phyloP scores from a whole-genome alignment of 2,113 vertebrate species.

The Platycercus adscitus region DNA sequence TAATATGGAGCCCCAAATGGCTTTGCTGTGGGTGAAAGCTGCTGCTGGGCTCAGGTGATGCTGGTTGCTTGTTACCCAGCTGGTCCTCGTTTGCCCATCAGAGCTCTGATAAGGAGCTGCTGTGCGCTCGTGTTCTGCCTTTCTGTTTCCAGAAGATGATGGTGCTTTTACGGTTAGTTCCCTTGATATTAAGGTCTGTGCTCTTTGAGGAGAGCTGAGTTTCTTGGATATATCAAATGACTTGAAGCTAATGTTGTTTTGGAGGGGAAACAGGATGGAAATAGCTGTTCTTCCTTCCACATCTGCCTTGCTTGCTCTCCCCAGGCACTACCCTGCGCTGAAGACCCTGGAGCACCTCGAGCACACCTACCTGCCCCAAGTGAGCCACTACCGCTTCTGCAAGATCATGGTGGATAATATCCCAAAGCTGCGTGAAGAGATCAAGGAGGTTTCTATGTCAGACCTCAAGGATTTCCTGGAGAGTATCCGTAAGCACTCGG shows the following conservation, averaged over 20 bases:
- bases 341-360: constrained; percentile 94
- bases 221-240: neutral
- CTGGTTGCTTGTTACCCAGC: neutral
- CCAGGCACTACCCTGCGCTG: constrained; percentile 94
- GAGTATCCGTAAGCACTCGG: constrained; percentile 97
- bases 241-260: neutral
- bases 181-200: neutral
- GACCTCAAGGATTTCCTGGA: constrained; percentile 98
- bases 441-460: constrained; percentile 94
- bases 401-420: constrained; percentile 93
- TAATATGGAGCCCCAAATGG: neutral
- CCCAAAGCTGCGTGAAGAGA: constrained; percentile 86
- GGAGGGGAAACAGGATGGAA: constrained; percentile 33
- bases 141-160: neutral
- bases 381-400: constrained; percentile 95
- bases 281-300: neutral
- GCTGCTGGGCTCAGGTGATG: neutral
- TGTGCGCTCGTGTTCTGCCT: neutral
- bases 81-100: neutral
- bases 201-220: neutral
- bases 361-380: constrained; percentile 87
- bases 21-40: neutral
- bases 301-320: neutral
- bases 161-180: neutral
- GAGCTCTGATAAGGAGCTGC: neutral